These are phyloP conservation scores for Apoderus coryli DNA, from an alignment of 2,888 invertebrate species.

Conservation along the genomic window DNA sequence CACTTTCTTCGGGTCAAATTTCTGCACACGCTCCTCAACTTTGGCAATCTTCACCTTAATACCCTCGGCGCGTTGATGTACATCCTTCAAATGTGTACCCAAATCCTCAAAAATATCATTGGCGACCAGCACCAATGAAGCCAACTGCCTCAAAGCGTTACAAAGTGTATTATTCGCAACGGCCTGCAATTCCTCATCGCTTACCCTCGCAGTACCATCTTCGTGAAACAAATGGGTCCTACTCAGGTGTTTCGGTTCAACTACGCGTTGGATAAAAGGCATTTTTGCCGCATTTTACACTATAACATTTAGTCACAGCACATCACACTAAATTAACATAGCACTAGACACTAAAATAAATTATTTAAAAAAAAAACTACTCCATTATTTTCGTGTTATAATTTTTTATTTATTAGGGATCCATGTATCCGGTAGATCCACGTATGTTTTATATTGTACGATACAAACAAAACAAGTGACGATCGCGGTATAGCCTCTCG, in stretches of 20 bases:
- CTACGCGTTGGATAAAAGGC: constrained; percentile 77
- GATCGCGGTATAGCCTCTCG: no score
- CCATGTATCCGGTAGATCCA: no score
- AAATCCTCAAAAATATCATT: constrained; percentile 78
- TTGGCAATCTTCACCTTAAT: constrained; percentile 54
- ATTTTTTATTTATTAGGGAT: no score
- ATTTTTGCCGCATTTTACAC: constrained; percentile 40
- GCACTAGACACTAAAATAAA: no score
- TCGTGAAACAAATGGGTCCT: constrained; percentile 47
- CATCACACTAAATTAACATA: no score
- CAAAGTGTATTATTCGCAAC: constrained; percentile 77
- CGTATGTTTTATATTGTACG: no score
- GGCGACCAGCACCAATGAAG: constrained; percentile 67
- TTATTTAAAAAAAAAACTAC: no score
- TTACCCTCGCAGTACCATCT: constrained; percentile 42
- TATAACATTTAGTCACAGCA: no score
- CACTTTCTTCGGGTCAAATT: constrained; percentile 76
- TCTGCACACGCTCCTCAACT: constrained; percentile 55
- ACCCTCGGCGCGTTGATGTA: constrained; percentile 57
- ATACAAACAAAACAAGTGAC: no score
- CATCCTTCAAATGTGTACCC: constrained; percentile 55
- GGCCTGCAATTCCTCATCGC: constrained; percentile 68
- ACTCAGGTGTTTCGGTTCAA: constrained; percentile 70
- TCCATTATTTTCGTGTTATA: no score
- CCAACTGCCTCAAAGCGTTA: constrained; percentile 71